phyloP scores from a whole-genome alignment of 1,140 invertebrate species.

The Drosophila tsacasi region DNA sequence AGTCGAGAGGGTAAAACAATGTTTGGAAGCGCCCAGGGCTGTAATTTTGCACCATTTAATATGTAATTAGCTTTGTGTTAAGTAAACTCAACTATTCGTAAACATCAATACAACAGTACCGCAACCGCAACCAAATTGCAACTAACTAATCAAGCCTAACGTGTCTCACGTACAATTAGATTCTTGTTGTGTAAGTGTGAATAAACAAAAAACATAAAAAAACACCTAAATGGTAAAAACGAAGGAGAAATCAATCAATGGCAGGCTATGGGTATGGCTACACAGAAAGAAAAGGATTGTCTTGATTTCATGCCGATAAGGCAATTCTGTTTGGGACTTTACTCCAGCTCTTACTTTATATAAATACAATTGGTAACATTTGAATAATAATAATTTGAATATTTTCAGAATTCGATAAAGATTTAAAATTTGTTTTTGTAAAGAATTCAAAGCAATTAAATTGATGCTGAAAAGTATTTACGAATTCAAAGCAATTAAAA shows the following conservation, averaged over 20 bases:
- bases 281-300: background rate
- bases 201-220: slow-evolving; percentile 11
- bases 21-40: slow-evolving; percentile 83
- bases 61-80: slow-evolving; percentile 85
- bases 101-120: slow-evolving; percentile 62
- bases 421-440: no score
- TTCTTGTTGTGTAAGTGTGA: slow-evolving; percentile 72
- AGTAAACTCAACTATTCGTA: slow-evolving; percentile 71
- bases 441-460: background rate
- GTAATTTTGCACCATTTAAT: slow-evolving; percentile 85
- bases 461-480: background rate
- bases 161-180: slow-evolving; percentile 76
- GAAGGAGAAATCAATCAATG: slow-evolving; percentile 17
- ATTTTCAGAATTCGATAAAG: background rate
- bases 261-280: slow-evolving; percentile 40
- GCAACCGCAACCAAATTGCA: slow-evolving; percentile 48
- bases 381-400: background rate
- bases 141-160: slow-evolving; percentile 64
- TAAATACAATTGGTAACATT: background rate
- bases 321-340: no score
- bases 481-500: background rate
- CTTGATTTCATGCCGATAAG: no score
- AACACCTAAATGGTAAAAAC: slow-evolving; percentile 7
- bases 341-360: background rate
- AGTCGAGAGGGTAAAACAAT: slow-evolving; percentile 83